Percentiles rank a stretch among this genome's conserved stretches.
phyloP scores from a whole-genome alignment of 1,140 invertebrate species.

The Monochamus saltuarius region DNA sequence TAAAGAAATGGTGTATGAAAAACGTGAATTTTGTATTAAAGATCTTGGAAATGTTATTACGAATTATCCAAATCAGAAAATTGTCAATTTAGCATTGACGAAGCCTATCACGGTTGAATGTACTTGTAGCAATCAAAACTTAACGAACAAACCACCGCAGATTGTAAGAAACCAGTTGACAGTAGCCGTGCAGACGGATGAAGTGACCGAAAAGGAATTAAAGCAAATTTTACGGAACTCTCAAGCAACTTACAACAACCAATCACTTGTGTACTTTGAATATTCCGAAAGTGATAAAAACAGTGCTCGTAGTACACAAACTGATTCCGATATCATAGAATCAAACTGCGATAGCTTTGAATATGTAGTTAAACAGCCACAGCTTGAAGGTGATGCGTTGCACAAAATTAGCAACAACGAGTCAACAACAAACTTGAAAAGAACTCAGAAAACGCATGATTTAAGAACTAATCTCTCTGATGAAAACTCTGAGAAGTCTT shows the following conservation, averaged over 20 bases:
- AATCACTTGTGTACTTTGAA: constrained; percentile 1
- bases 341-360: constrained; percentile 44
- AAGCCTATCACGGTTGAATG: constrained; percentile 42
- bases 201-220: constrained; percentile 5
- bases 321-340: constrained; percentile 8
- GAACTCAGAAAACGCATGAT: neutral
- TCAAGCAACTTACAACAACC: constrained; percentile 5
- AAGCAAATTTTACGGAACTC: neutral
- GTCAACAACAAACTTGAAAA: constrained; percentile 11
- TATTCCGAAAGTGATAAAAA: constrained; percentile 18
- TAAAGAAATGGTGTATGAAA: neutral
- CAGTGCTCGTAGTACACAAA: constrained; percentile 15
- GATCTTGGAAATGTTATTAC: neutral
- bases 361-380: constrained; percentile 22
- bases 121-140: constrained; percentile 5
- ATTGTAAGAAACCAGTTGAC: constrained; percentile 21
- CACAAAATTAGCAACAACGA: neutral
- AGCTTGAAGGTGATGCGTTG: neutral
- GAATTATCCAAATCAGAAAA: constrained; percentile 16
- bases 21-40: neutral
- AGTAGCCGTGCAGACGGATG: constrained; percentile 35
- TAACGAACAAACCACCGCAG: constrained; percentile 30
- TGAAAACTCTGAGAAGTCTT: neutral
- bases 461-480: neutral
- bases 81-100: constrained; percentile 34